Evolutionary conservation across 2,113 vertebrate genomes (phyloP).

Genomic region (Capreolus pygargus): DNA sequence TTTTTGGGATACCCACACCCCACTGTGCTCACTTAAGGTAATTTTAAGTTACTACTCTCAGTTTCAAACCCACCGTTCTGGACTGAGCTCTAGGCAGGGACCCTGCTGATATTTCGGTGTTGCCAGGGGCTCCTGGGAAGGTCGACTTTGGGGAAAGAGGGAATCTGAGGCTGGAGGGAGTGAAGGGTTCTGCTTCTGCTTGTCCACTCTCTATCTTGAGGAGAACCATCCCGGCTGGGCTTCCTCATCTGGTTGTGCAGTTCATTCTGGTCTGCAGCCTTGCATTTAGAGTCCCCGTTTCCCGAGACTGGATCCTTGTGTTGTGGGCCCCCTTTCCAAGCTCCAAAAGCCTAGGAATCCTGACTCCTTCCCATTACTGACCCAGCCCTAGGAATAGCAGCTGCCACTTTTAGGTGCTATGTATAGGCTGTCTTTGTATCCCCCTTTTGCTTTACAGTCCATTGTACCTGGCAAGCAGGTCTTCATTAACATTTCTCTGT

Average conservation of each 20-base stretch:
- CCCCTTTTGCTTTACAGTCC: background rate
- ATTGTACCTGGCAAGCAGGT: background rate
- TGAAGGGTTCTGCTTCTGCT: background rate
- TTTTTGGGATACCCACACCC: rapidly evolving
- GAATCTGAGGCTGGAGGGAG: background rate
- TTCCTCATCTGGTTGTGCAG: background rate
- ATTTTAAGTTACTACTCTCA: background rate
- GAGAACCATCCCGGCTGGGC: background rate
- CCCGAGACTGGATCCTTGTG: background rate
- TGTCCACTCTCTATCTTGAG: background rate
- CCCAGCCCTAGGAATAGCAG: background rate
- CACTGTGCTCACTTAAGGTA: background rate
- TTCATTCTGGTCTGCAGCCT: background rate
- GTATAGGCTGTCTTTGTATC: background rate
- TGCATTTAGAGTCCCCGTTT: rapidly evolving
- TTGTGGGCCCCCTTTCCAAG: rapidly evolving
- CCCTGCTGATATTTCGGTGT: background rate
- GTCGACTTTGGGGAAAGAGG: rapidly evolving
- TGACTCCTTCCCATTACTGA: background rate
- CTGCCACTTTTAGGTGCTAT: background rate
- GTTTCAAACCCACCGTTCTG: background rate
- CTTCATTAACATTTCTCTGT: too few relatives aligned
- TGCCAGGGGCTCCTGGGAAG: background rate
- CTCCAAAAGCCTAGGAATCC: background rate
- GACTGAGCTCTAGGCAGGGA: background rate